Conservation (phyloP, 2,113 vertebrate genomes). For the Aptenodytes forsteri region DNA sequence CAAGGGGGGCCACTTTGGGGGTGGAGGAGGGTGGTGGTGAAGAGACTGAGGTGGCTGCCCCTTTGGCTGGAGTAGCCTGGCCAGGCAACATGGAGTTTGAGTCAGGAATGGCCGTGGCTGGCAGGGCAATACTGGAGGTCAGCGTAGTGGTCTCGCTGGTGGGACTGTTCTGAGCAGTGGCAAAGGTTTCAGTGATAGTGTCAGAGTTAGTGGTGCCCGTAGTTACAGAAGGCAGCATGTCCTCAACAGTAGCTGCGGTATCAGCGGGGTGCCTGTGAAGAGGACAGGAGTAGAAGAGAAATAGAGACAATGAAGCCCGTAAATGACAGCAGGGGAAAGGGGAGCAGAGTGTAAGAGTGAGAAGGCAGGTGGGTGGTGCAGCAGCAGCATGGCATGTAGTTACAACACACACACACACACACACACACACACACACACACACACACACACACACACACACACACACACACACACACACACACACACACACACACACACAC, state of each 20-base stretch:
- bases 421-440: slow-evolving; percentile 46
- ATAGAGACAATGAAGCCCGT: slow-evolving; percentile 76
- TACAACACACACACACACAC: neutral
- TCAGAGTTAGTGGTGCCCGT: slow-evolving; percentile 94
- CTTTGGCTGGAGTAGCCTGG: slow-evolving; percentile 77
- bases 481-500: neutral
- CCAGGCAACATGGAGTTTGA: slow-evolving; percentile 64
- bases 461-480: slow-evolving; percentile 46
- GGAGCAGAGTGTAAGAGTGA: slow-evolving; percentile 23
- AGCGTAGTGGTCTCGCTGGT: slow-evolving; percentile 96
- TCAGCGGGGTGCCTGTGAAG: slow-evolving; percentile 90
- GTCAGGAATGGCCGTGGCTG: slow-evolving; percentile 76
- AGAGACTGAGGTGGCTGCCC: slow-evolving; percentile 22
- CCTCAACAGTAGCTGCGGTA: slow-evolving; percentile 88
- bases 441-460: neutral
- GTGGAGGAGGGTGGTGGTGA: slow-evolving; percentile 74
- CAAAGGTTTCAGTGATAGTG: slow-evolving; percentile 93
- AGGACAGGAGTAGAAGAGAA: slow-evolving; percentile 88
- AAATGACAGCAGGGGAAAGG: slow-evolving; percentile 42
- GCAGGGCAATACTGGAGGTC: slow-evolving; percentile 89
- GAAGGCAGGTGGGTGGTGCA: neutral
- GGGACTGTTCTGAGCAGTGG: slow-evolving; percentile 94
- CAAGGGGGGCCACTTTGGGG: slow-evolving; percentile 84
- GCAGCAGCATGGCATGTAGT: neutral
- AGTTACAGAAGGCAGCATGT: slow-evolving; percentile 93